A percentile compares a stretch with the other conserved stretches of the same genome.
Conservation (phyloP, 2,888 invertebrate genomes). For the Ceramica pisi region DNA sequence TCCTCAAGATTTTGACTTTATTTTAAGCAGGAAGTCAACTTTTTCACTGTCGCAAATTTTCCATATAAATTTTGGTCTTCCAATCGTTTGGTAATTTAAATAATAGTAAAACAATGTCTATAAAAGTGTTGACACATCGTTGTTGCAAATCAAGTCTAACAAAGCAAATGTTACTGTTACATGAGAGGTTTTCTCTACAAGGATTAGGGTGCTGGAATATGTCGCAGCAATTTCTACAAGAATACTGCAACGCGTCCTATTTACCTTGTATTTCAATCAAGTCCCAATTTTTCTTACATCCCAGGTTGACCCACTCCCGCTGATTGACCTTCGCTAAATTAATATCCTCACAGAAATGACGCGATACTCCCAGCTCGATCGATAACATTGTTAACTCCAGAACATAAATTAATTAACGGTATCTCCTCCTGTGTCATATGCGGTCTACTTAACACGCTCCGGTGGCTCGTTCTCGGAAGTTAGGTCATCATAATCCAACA, state of each 20-base stretch:
- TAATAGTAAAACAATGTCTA: too few relatives aligned
- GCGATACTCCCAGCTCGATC: constrained; percentile 47
- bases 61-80: too few relatives aligned
- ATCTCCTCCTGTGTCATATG: constrained; percentile 57
- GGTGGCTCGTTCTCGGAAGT: constrained; percentile 47
- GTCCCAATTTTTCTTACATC: constrained; percentile 14
- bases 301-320: constrained; percentile 43
- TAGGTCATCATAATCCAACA: constrained; percentile 50
- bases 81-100: neutral
- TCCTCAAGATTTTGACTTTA: neutral
- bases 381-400: constrained; percentile 66
- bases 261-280: constrained; percentile 3
- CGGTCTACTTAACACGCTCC: constrained; percentile 52
- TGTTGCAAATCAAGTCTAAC: too few relatives aligned
- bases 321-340: constrained; percentile 58
- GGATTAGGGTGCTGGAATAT: neutral
- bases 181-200: too few relatives aligned
- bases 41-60: too few relatives aligned
- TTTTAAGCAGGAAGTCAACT: too few relatives aligned
- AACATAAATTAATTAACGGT: constrained; percentile 64
- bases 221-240: neutral
- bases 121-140: too few relatives aligned
- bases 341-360: constrained; percentile 56
- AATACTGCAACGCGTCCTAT: neutral
- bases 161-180: too few relatives aligned